These are phyloP conservation scores for Varecia variegata DNA, from an alignment of 2,797 vertebrate species.

Conservation along the genomic window DNA sequence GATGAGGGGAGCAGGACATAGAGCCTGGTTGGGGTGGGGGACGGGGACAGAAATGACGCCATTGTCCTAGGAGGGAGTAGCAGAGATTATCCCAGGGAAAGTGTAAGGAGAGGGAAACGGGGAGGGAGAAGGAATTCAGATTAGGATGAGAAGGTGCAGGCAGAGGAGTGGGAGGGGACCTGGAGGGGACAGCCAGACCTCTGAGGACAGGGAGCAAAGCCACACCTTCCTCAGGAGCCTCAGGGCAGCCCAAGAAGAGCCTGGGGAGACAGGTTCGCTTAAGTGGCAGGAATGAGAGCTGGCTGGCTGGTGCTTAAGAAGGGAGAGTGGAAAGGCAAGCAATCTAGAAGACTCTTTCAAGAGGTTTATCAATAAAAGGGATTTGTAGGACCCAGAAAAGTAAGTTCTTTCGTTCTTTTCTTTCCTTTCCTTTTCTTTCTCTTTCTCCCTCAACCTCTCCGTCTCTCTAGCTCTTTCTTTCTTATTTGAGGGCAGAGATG, in stretches of 20 bases:
- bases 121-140: background rate
- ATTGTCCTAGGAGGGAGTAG: background rate
- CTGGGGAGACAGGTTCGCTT: background rate
- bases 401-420: background rate
- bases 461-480: background rate
- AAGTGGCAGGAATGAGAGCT: background rate
- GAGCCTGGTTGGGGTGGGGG: background rate
- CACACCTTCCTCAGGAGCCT: background rate
- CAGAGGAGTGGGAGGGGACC: too few relatives aligned
- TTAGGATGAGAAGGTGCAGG: background rate
- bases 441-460: rapidly evolving
- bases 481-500: background rate
- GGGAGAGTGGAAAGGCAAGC: background rate
- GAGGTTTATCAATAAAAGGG: background rate
- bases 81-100: background rate
- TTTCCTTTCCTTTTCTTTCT: rapidly evolving
- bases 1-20: background rate
- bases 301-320: background rate
- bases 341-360: background rate
- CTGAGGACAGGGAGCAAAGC: background rate
- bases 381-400: background rate
- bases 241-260: background rate
- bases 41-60: background rate
- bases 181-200: background rate
- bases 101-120: background rate